Evolutionary conservation across 23 tunicate species (phyloP).

Genomic region (Halocynthia roretzi): DNA sequence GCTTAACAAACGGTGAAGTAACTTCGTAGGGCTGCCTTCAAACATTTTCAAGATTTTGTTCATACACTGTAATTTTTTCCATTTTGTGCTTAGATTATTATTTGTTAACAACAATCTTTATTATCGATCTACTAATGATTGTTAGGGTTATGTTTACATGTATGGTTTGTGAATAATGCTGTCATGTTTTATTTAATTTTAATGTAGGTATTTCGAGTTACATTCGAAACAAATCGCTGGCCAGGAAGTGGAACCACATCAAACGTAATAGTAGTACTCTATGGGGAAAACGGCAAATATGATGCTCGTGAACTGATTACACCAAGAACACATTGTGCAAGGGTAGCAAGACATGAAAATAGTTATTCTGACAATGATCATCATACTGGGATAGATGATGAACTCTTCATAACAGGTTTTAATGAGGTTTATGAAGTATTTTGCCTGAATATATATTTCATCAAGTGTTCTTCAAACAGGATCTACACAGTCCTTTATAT

Average conservation of each 20-base stretch:
- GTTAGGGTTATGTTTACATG: too few species aligned
- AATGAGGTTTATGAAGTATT: neutral
- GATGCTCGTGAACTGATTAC: conserved; percentile 65
- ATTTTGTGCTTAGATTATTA: too few species aligned
- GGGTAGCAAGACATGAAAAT: conserved; percentile 23
- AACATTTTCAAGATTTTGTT: too few species aligned
- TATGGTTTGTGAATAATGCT: too few species aligned
- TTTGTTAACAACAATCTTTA: too few species aligned
- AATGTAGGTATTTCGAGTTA: conserved; percentile 51
- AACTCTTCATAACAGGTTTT: conserved; percentile 18
- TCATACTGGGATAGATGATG: conserved; percentile 20
- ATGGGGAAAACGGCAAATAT: conserved; percentile 67
- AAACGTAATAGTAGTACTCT: conserved; percentile 23
- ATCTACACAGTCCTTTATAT: conserved; percentile 60
- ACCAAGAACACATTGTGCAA: conserved; percentile 34
- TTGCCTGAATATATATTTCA: neutral
- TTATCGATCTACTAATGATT: too few species aligned
- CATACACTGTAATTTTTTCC: too few species aligned
- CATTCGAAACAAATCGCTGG: conserved; percentile 79
- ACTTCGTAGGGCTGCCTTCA: too few species aligned
- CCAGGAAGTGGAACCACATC: conserved; percentile 92
- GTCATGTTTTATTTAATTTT: too few species aligned
- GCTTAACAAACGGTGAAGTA: too few species aligned
- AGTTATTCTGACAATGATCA: conserved; percentile 20
- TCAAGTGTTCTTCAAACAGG: conserved; percentile 18